Base-by-base conservation (phyloP, 2,888 invertebrate genomes). In the Synanthedon myopaeformis region DNA sequence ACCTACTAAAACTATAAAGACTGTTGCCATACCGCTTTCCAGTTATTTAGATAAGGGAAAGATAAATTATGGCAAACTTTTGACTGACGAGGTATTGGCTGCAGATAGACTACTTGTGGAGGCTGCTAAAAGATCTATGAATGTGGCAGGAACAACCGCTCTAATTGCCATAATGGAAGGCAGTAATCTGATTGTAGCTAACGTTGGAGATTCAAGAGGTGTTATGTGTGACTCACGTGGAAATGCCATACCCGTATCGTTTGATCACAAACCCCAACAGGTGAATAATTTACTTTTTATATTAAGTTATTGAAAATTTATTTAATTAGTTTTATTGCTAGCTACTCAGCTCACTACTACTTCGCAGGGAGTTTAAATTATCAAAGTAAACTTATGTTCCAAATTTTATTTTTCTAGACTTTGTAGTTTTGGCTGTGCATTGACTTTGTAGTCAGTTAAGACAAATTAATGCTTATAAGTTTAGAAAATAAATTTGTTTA, bases 211-310 rank as follows among this genome's bases (percentile, higher is more conserved):
- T 79, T 98, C 98, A 0, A 89, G 98, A 60, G 98, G 97, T 35
- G 97, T 98, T 0, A 95, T 98, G 93, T 97, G 96, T 79, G 97
- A 97, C 79, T 90, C 90, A 51, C 92, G 93, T 69, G 97, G 97
- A 42, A 94, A 94, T 76, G 95, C 95, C 0, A 95, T 96, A 63
- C 97, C 96, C 12, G 85, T 98, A 6, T 97, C 98, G 1, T 96
- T 96, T 78, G 98, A 98, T 80, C 98, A 98, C 76, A 98, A 98
- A 85, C 98, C 98, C 45, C 96, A 97, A 73, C 96, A 97, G 90
- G 96, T 96, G 88, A 61, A 5, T 23, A 5, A 23, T 23, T 23
- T 23, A 23, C 4, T 23, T 23, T 23, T 4, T 23, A 23, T 4
- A 23, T 23, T 23, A 23, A 23, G 23, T 23, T 23, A 23, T 23